These are phyloP conservation scores for Alexandromys fortis DNA, from an alignment of 2,113 vertebrate genomes.

Conservation along the genomic window DNA sequence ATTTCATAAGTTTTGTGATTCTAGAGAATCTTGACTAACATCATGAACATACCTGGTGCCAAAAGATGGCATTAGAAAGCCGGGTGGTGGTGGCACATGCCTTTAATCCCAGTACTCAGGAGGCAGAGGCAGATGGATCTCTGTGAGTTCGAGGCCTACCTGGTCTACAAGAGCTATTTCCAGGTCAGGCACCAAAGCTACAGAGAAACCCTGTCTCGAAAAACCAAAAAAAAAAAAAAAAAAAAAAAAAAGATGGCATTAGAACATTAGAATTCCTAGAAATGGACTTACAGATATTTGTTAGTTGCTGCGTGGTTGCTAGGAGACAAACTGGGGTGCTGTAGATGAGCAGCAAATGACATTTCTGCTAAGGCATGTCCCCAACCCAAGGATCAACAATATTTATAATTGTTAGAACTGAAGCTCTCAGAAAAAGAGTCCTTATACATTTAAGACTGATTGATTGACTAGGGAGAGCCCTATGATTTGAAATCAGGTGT, in stretches of 20 bases:
- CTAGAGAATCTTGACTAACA: not conserved
- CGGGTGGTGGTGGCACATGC: too few species aligned
- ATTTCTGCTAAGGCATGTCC: too few species aligned
- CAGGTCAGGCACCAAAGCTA: too few species aligned
- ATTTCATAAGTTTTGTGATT: not conserved
- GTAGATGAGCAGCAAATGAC: not conserved
- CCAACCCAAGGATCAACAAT: not conserved
- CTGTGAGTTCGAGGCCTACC: too few species aligned
- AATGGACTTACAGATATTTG: not conserved
- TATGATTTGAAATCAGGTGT: too few species aligned
- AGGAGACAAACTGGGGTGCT: not conserved
- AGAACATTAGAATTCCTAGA: not conserved
- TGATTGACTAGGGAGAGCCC: not conserved
- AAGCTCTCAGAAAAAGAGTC: not conserved
- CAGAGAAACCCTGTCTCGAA: too few species aligned
- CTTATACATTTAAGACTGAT: not conserved
- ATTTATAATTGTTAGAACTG: not conserved
- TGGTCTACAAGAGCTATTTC: too few species aligned
- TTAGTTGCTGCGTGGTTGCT: too few species aligned
- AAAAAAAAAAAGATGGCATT: not conserved
- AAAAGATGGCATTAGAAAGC: not conserved
- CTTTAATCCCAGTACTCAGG: too few species aligned
- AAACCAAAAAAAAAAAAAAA: too few species aligned
- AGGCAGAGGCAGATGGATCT: too few species aligned
- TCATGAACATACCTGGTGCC: not conserved